A percentile compares a stretch with the other conserved stretches of the same genome.
Conservation (phyloP, 2,888 invertebrate species). For the Biston stratarius region DNA sequence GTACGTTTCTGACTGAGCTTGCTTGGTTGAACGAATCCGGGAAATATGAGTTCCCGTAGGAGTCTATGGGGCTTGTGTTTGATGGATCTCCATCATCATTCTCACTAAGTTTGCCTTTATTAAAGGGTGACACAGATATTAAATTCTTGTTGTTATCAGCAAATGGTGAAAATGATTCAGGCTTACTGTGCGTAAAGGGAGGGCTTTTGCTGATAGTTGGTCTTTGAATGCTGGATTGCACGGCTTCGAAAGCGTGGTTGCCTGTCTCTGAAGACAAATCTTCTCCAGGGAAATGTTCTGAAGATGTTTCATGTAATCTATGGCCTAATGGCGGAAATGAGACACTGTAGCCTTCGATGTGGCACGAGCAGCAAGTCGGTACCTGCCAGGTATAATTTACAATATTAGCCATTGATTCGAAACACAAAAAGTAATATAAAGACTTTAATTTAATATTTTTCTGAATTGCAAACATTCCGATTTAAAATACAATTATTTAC, state of each 20-base stretch:
- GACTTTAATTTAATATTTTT: no score
- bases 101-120: constrained; percentile 61
- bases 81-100: constrained; percentile 62
- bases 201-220: constrained; percentile 69
- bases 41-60: constrained; percentile 78
- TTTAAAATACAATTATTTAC: no score
- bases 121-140: constrained; percentile 70
- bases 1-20: constrained; percentile 72
- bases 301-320: constrained; percentile 79
- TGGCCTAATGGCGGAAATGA: constrained; percentile 88
- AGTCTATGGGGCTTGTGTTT: constrained; percentile 68
- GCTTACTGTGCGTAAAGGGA: constrained; percentile 68
- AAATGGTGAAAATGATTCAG: constrained; percentile 68
- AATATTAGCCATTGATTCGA: background rate
- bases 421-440: no score
- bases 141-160: constrained; percentile 72
- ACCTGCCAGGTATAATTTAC: constrained; percentile 75
- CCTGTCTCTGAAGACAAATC: constrained; percentile 82
- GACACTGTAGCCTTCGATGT: constrained; percentile 91
- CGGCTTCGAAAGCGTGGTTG: constrained; percentile 79
- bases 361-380: constrained; percentile 93
- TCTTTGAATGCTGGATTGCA: constrained; percentile 72
- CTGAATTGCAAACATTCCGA: no score
- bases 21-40: constrained; percentile 79
- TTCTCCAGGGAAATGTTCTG: constrained; percentile 86